Evolutionary conservation across 1,140 invertebrate species (phyloP).

Genomic region (Samia ricini): DNA sequence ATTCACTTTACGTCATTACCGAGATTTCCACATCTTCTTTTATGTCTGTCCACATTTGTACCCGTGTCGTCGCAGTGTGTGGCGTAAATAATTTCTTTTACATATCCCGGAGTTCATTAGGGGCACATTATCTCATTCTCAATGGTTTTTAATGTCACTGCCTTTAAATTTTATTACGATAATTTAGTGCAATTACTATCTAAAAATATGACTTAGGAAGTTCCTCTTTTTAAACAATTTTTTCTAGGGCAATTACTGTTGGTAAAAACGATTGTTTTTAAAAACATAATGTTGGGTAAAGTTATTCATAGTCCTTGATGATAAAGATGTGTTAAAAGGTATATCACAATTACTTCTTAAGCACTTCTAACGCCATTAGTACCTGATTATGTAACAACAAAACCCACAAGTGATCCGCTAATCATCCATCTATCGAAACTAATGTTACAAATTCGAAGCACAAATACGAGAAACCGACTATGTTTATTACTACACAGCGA

Average conservation of each 20-base stretch:
- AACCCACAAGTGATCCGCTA: constrained; percentile 58
- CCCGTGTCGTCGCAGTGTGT: constrained; percentile 41
- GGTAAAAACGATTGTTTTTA: constrained; percentile 15
- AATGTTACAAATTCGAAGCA: constrained; percentile 62
- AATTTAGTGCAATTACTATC: constrained; percentile 46
- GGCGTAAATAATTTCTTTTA: constrained; percentile 71
- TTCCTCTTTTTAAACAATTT: background rate
- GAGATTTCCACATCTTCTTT: constrained; percentile 59
- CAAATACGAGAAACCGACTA: constrained; percentile 44
- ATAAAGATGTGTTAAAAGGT: constrained; percentile 55
- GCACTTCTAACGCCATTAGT: constrained; percentile 48
- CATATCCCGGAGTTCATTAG: constrained; percentile 59
- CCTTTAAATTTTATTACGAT: constrained; percentile 59
- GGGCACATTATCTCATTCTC: constrained; percentile 55
- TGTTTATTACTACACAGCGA: constrained; percentile 58
- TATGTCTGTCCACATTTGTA: constrained; percentile 50
- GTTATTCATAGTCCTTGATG: constrained; percentile 21
- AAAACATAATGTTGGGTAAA: background rate
- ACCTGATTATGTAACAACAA: constrained; percentile 55
- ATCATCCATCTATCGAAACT: constrained; percentile 61
- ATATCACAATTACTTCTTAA: constrained; percentile 51
- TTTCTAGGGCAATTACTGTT: background rate
- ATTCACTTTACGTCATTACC: constrained; percentile 67
- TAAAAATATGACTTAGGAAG: constrained; percentile 32
- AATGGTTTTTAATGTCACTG: constrained; percentile 58